phyloP scores from a whole-genome alignment of 2,797 vertebrate genomes.

The Chiloscyllium punctatum region DNA sequence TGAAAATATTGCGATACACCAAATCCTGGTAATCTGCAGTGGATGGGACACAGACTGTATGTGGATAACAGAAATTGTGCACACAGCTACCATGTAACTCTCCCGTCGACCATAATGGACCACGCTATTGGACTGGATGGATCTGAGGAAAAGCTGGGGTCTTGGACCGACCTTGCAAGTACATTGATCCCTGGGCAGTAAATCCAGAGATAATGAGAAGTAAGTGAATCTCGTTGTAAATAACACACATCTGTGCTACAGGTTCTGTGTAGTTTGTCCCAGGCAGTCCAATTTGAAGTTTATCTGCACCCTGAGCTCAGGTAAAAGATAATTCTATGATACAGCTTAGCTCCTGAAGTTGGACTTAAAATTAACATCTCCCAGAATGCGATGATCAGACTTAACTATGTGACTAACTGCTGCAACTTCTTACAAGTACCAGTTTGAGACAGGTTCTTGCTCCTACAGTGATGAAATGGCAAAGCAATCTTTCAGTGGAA shows the following conservation, averaged over 20 bases:
- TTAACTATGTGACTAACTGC: not conserved
- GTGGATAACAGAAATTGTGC: too few species aligned
- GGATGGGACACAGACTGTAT: too few species aligned
- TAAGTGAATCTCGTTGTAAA: not conserved
- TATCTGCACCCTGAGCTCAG: not conserved
- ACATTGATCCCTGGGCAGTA: too few species aligned
- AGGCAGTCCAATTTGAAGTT: not conserved
- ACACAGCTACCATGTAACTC: too few species aligned
- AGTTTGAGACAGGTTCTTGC: not conserved
- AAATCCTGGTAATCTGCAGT: too few species aligned
- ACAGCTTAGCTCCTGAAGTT: not conserved
- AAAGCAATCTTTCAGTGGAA: not conserved
- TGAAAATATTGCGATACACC: not conserved
- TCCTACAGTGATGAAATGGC: not conserved
- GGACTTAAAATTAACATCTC: not conserved
- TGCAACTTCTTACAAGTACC: too few species aligned
- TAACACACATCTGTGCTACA: not conserved
- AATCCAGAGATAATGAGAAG: too few species aligned
- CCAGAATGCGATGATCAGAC: not conserved
- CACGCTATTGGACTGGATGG: too few species aligned
- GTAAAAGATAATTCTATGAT: not conserved
- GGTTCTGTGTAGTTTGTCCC: too few species aligned
- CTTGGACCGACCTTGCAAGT: too few species aligned
- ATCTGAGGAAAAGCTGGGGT: too few species aligned
- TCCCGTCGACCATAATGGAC: too few species aligned